Percentiles rank a stretch among this genome's conserved stretches.
Conservation (phyloP, 2,113 vertebrate genomes). For the Caracal caracal region DNA sequence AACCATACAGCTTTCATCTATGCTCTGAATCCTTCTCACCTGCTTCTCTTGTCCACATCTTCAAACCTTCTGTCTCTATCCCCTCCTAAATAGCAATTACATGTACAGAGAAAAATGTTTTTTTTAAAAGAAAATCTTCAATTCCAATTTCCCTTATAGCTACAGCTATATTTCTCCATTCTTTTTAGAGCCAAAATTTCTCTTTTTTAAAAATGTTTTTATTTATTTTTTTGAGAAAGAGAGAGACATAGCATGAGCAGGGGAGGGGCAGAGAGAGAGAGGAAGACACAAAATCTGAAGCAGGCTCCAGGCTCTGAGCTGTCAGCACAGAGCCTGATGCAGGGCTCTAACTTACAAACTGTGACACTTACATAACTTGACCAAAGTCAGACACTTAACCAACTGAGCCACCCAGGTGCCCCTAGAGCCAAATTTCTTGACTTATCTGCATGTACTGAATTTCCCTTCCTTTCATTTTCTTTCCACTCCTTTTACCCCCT, state of each 20-base stretch:
- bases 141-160: conserved; percentile 27
- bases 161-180: neutral
- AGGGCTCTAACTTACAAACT: no score
- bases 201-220: no score
- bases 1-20: neutral
- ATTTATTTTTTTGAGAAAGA: no score
- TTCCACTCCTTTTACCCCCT: neutral
- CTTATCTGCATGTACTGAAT: neutral
- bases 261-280: no score
- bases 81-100: neutral
- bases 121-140: conserved; percentile 19
- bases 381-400: no score
- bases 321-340: no score
- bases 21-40: neutral
- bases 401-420: no score
- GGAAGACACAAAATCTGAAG: no score
- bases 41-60: neutral
- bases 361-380: no score
- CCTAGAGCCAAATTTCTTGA: neutral
- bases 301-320: no score
- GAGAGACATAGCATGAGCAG: no score
- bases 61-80: neutral
- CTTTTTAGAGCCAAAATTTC: neutral
- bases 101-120: neutral
- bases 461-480: neutral